Conservation (phyloP, 2,888 invertebrate genomes). For the Aplocera efformata region DNA sequence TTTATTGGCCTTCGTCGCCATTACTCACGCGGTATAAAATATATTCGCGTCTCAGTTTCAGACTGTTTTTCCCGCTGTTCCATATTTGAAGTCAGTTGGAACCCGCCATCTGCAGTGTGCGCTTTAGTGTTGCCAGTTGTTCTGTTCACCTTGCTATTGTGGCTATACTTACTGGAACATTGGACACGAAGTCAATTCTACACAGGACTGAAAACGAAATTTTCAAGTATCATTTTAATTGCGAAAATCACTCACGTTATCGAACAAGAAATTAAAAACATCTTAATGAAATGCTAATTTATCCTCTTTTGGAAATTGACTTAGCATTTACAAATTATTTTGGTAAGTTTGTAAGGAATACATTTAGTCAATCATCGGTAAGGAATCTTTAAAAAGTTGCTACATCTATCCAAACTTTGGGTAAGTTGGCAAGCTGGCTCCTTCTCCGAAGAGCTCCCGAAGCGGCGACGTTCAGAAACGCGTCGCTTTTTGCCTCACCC, state of each 20-base stretch:
- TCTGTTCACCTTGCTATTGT: background rate
- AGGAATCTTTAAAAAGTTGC: background rate
- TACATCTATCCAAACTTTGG: too few species aligned
- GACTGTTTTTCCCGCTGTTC: slow-evolving; percentile 37
- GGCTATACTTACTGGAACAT: background rate
- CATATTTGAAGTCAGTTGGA: slow-evolving; percentile 45
- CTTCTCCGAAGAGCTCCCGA: slow-evolving; percentile 47
- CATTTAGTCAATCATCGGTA: too few species aligned
- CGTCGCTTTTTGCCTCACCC: slow-evolving; percentile 39
- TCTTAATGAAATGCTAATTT: too few species aligned
- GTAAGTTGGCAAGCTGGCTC: slow-evolving; percentile 28
- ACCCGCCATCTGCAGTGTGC: slow-evolving; percentile 1
- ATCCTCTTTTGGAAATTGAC: too few species aligned
- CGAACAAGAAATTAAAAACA: too few species aligned
- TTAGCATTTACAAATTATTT: too few species aligned
- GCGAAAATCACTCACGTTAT: too few species aligned
- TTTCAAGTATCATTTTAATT: too few species aligned
- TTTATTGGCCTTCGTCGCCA: slow-evolving; percentile 20
- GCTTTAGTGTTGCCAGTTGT: slow-evolving; percentile 13
- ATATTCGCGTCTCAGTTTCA: slow-evolving; percentile 48
- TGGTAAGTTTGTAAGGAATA: too few species aligned
- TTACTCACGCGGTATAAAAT: slow-evolving; percentile 31
- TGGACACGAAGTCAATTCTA: too few species aligned
- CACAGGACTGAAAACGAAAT: too few species aligned
- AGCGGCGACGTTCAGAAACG: slow-evolving; percentile 41